Evolutionary conservation across 2,113 vertebrate genomes (phyloP).

Genomic region (Protobothrops mucrosquamatus): DNA sequence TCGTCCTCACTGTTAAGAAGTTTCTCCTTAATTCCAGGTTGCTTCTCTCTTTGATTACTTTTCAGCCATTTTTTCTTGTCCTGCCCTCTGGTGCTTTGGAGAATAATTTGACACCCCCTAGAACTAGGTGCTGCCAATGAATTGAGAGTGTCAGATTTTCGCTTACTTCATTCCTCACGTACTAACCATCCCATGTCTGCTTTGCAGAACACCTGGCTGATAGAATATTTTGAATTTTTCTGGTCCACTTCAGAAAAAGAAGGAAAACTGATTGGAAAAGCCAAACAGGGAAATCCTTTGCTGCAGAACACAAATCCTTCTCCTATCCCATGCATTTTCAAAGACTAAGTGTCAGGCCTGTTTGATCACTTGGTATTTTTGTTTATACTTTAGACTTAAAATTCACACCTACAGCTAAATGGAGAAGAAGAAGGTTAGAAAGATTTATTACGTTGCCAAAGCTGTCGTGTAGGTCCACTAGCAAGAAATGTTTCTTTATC

Average conservation of each 20-base stretch:
- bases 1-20: too few relatives aligned
- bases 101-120: background rate
- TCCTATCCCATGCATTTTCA: slow-evolving; percentile 31
- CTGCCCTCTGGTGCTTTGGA: too few relatives aligned
- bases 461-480: slow-evolving; percentile 32
- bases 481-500: slow-evolving; percentile 31
- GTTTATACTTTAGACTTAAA: slow-evolving; percentile 40
- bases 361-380: slow-evolving; percentile 46
- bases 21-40: too few relatives aligned
- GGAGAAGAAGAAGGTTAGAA: slow-evolving; percentile 43
- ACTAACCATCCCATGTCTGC: background rate
- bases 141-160: background rate
- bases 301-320: slow-evolving; percentile 34
- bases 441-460: slow-evolving; percentile 48
- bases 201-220: background rate
- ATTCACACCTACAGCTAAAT: slow-evolving; percentile 24
- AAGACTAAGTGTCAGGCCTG: slow-evolving; percentile 34
- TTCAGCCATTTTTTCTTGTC: too few relatives aligned
- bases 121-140: background rate
- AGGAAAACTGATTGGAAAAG: background rate
- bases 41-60: too few relatives aligned
- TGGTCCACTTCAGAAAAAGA: background rate
- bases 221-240: slow-evolving; percentile 1
- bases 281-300: slow-evolving; percentile 10
- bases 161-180: background rate